phyloP scores from a whole-genome alignment of 2,113 vertebrate species.

The Ammodytes marinus region DNA sequence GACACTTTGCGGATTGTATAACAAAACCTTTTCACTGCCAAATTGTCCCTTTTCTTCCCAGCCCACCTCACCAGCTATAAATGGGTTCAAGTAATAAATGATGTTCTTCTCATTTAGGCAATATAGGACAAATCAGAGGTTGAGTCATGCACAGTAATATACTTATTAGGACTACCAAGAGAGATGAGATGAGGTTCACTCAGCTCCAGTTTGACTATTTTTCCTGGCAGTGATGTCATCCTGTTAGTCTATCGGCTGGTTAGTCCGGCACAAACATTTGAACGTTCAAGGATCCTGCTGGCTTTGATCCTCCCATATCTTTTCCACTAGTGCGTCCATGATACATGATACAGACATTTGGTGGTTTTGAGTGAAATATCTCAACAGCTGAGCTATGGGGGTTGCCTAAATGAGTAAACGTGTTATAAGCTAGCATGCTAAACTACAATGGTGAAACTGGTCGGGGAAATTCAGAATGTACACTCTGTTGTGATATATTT shows the following conservation, averaged over 20 bases:
- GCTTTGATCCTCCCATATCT: no score
- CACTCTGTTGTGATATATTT: no score
- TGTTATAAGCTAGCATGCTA: background rate
- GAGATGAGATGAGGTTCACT: background rate
- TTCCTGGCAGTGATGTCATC: no score
- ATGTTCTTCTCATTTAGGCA: conserved; percentile 20
- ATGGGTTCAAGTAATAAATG: conserved; percentile 27
- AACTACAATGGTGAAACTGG: background rate
- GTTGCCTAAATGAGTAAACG: no score
- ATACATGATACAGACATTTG: no score
- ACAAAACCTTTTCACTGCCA: conserved; percentile 35
- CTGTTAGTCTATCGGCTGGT: no score
- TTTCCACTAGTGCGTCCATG: no score
- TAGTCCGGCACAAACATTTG: no score
- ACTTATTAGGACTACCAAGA: conserved; percentile 19
- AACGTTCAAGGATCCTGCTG: no score
- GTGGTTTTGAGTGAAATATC: no score
- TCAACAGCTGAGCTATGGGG: no score
- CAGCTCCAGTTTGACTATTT: no score
- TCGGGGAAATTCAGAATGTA: background rate
- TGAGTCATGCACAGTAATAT: conserved; percentile 17
- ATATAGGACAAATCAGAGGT: conserved; percentile 22
- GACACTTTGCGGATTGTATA: conserved; percentile 57
- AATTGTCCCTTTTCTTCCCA: conserved; percentile 41
- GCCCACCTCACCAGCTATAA: conserved; percentile 29